A percentile compares a stretch with the other conserved stretches of the same genome.
Conservation (phyloP, 2,113 vertebrate species). For the Pelmatolapia mariae region DNA sequence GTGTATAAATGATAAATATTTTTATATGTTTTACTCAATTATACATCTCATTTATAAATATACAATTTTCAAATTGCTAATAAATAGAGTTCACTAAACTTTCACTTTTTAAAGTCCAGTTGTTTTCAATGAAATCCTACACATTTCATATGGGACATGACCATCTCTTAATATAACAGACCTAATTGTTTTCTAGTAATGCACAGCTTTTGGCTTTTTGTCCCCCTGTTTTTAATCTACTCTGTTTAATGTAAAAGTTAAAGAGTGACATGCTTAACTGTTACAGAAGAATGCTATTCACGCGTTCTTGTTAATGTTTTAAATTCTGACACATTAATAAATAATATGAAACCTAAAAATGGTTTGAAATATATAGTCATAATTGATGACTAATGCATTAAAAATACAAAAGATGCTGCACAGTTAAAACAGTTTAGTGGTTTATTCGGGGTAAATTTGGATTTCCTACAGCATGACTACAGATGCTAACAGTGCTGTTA, state of each 20-base stretch:
- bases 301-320: background rate
- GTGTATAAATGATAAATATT: background rate
- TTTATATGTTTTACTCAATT: background rate
- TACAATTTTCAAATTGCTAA: background rate
- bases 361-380: background rate
- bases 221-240: background rate
- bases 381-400: background rate
- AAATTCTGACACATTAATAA: background rate
- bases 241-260: background rate
- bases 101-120: background rate
- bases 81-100: background rate
- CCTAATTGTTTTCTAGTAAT: background rate
- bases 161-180: background rate
- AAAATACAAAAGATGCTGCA: background rate
- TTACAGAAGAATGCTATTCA: background rate
- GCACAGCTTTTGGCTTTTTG: background rate
- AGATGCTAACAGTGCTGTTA: background rate
- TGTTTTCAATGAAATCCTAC: background rate
- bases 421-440: background rate
- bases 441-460: background rate
- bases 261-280: background rate
- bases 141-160: background rate
- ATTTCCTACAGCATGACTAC: background rate
- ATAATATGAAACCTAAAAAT: background rate
- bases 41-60: background rate